Conservation (phyloP, 2,797 vertebrate genomes). For the Hoplostethus atlanticus region DNA sequence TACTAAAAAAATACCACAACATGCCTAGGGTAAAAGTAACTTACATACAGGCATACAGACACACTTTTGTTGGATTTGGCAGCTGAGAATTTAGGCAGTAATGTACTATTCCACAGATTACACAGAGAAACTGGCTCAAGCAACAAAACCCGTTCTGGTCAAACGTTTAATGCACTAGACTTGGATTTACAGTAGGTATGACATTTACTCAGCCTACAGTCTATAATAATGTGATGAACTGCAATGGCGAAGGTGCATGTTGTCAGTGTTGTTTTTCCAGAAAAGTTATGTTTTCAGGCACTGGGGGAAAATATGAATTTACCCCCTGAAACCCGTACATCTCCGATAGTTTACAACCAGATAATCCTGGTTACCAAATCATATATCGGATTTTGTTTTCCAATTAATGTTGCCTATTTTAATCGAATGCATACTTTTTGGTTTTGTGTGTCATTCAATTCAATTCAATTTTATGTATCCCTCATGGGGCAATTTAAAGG, state of each 20-base stretch:
- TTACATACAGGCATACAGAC: constrained; percentile 34
- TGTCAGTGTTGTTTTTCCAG: neutral
- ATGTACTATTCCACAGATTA: constrained; percentile 39
- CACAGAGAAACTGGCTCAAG: constrained; percentile 27
- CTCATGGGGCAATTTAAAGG: no score
- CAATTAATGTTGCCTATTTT: no score
- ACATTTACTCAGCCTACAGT: neutral
- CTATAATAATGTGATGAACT: neutral
- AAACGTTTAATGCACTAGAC: neutral
- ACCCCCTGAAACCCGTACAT: constrained; percentile 14
- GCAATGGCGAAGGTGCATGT: neutral
- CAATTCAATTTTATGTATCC: no score
- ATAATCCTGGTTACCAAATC: no score
- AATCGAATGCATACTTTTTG: no score
- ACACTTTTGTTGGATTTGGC: constrained; percentile 54
- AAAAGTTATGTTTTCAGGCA: neutral
- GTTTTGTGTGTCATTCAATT: no score
- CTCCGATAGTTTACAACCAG: neutral
- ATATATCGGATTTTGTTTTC: no score
- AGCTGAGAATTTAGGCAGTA: constrained; percentile 1
- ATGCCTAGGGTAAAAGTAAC: constrained; percentile 25
- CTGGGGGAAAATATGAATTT: neutral
- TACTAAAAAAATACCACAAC: constrained; percentile 37
- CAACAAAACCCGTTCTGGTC: constrained; percentile 24
- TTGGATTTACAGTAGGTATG: neutral